Percentiles rank a stretch among this genome's conserved stretches.
Conservation (phyloP, 2,113 vertebrate species). For the Nibea coibor region DNA sequence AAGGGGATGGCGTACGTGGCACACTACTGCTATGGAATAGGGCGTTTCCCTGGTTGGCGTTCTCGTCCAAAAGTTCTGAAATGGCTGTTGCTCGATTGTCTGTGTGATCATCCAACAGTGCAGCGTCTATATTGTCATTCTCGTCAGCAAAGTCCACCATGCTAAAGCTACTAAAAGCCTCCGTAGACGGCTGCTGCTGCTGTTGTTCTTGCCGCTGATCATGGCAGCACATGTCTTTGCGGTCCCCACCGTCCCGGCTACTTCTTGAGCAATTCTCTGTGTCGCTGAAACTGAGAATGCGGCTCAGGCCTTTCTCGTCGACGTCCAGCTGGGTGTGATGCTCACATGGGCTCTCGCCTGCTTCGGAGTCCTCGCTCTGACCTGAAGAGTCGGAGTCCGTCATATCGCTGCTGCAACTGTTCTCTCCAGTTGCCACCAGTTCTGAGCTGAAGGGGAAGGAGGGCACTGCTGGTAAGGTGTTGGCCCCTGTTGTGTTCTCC, state of each 20-base stretch:
- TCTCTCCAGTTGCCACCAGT: slow-evolving; percentile 83
- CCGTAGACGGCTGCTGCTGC: slow-evolving; percentile 78
- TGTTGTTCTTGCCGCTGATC: slow-evolving; percentile 69
- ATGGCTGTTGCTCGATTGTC: slow-evolving; percentile 83
- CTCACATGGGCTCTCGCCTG: slow-evolving; percentile 62
- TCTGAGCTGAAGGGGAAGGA: slow-evolving; percentile 87
- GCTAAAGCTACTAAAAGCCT: slow-evolving; percentile 88
- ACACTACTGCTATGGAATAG: slow-evolving; percentile 85
- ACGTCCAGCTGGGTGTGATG: slow-evolving; percentile 83
- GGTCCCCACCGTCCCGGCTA: slow-evolving; percentile 47
- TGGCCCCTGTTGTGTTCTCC: slow-evolving; percentile 72
- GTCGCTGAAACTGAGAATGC: slow-evolving; percentile 91
- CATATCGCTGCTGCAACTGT: slow-evolving; percentile 95
- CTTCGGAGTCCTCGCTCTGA: slow-evolving; percentile 85
- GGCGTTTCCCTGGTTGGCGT: slow-evolving; percentile 91
- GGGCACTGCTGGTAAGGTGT: slow-evolving; percentile 64
- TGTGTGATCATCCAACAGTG: slow-evolving; percentile 67
- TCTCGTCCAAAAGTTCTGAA: slow-evolving; percentile 91
- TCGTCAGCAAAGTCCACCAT: slow-evolving; percentile 86
- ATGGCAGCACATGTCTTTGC: slow-evolving; percentile 47
- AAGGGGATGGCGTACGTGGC: slow-evolving; percentile 81
- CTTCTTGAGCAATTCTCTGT: slow-evolving; percentile 79
- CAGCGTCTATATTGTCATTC: slow-evolving; percentile 78
- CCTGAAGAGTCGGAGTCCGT: slow-evolving; percentile 90
- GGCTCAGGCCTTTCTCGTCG: slow-evolving; percentile 88